A percentile compares a stretch with the other conserved stretches of the same genome.
phyloP scores from a whole-genome alignment of 2,888 invertebrate species.

The Lasiommata megera region DNA sequence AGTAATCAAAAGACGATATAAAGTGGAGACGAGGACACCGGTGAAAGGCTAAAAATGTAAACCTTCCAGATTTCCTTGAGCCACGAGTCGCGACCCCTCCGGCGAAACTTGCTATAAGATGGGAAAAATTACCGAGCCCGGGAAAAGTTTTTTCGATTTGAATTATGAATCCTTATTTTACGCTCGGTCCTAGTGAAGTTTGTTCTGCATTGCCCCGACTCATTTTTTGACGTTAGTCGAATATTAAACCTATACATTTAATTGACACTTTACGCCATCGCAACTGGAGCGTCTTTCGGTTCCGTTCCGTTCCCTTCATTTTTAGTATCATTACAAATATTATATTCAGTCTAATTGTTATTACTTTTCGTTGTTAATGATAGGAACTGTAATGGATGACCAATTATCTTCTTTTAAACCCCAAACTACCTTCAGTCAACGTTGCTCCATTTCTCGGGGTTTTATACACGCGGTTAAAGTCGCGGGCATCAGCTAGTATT shows the following conservation, averaged over 20 bases:
- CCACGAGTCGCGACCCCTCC: constrained; percentile 69
- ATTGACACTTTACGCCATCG: constrained; percentile 39
- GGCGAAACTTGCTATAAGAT: constrained; percentile 75
- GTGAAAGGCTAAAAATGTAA: constrained; percentile 80
- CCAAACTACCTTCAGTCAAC: too few species aligned
- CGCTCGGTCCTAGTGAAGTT: constrained; percentile 69
- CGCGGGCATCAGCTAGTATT: too few species aligned
- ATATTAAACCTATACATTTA: constrained; percentile 60
- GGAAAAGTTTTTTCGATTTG: constrained; percentile 80
- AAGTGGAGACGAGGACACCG: constrained; percentile 75
- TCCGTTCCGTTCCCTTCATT: too few species aligned
- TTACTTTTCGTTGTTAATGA: too few species aligned
- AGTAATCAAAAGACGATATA: constrained; percentile 81
- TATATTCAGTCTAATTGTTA: too few species aligned
- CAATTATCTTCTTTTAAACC: too few species aligned
- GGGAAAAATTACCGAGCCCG: constrained; percentile 77
- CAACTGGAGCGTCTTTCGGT: constrained; percentile 21
- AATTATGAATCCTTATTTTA: constrained; percentile 81
- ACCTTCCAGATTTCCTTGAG: constrained; percentile 75
- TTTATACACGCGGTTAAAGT: too few species aligned
- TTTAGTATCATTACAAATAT: too few species aligned
- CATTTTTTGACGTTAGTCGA: constrained; percentile 60
- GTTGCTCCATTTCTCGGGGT: too few species aligned
- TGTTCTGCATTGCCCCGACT: constrained; percentile 65
- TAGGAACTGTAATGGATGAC: too few species aligned